Conservation (phyloP, 2,113 vertebrate genomes). For the Terrapene triunguis region DNA sequence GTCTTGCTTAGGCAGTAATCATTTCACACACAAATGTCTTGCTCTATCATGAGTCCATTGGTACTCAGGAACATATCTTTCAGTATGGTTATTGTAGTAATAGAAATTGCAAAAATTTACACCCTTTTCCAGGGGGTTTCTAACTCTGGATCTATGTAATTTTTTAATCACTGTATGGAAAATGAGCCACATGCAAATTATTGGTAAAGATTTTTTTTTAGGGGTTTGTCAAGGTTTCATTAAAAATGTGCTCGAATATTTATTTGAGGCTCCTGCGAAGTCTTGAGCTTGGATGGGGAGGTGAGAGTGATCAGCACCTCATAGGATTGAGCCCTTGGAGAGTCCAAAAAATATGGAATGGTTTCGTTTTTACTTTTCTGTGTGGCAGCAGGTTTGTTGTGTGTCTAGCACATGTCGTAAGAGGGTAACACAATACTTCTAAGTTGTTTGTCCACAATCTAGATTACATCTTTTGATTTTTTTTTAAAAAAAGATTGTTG, state of each 20-base stretch:
- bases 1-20: neutral
- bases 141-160: neutral
- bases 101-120: neutral
- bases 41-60: rapidly evolving
- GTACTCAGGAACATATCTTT: neutral
- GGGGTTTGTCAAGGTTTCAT: neutral
- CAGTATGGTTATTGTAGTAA: neutral
- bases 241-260: neutral
- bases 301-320: neutral
- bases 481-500: neutral
- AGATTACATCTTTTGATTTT: neutral
- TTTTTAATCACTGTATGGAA: neutral
- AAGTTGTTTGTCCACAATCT: neutral
- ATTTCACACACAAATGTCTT: neutral
- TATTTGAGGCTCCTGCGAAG: neutral
- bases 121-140: neutral
- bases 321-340: neutral
- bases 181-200: neutral
- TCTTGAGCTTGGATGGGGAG: neutral
- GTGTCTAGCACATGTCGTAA: neutral
- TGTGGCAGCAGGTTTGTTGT: neutral
- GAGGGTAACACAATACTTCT: neutral
- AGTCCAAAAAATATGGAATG: neutral
- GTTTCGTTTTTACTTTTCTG: neutral
- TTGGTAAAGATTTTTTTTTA: neutral